These are phyloP conservation scores for Ligdia adustata DNA, from an alignment of 2,888 invertebrate genomes.

Conservation along the genomic window DNA sequence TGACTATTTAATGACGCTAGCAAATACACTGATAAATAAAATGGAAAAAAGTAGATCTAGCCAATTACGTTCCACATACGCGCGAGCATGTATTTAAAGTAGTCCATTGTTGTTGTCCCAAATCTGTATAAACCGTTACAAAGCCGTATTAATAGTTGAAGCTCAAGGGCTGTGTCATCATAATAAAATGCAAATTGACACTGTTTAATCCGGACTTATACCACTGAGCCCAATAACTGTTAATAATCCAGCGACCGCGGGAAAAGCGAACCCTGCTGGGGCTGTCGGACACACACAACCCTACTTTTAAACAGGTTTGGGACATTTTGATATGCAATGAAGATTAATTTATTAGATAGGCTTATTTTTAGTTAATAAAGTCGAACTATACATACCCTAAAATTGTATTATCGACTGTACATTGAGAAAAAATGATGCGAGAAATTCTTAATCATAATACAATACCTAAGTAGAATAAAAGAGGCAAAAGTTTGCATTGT, in stretches of 20 bases:
- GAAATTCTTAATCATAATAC: no score
- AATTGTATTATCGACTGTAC: no score
- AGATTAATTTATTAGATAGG: not conserved
- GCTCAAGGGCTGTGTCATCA: conserved; percentile 68
- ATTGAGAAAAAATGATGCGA: no score
- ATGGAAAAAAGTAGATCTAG: no score
- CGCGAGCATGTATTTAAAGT: conserved; percentile 26
- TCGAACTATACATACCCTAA: not conserved
- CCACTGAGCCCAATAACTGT: conserved; percentile 72
- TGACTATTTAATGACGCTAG: no score
- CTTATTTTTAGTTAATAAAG: not conserved
- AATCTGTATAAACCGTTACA: conserved; percentile 59
- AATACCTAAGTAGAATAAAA: no score
- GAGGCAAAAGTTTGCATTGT: no score
- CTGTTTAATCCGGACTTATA: conserved; percentile 76
- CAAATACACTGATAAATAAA: no score
- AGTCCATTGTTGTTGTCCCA: conserved; percentile 36
- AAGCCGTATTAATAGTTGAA: conserved; percentile 69
- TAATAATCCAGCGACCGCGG: conserved; percentile 61
- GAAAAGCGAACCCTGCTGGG: conserved; percentile 40
- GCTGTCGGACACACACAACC: conserved; percentile 18
- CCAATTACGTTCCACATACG: conserved; percentile 1
- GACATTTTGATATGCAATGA: conserved; percentile 4
- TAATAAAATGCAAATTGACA: conserved; percentile 81
- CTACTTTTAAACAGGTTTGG: conserved; percentile 12